Base-by-base conservation (phyloP, 1,140 invertebrate species). In the Drosophila sucinea region DNA sequence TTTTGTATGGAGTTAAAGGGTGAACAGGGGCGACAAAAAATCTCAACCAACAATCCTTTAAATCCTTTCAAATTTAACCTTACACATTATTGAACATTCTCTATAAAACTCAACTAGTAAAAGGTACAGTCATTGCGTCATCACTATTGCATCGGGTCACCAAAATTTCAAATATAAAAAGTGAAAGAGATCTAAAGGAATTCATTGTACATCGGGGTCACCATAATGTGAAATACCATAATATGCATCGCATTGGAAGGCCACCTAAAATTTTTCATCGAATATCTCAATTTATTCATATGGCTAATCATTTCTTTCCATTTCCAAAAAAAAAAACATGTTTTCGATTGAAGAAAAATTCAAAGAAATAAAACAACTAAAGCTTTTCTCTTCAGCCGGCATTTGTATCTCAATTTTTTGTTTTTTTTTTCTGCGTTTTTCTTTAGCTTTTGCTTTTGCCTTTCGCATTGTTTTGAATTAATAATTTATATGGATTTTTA, bases 401-500 rank as follows among this genome's bases (percentile, higher is more conserved):
- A 51, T 51, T 51, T 51, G 11, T 41, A 3, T 51, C 8, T 51
- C 44, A 17, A 17, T 17, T 56, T 54, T 74, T 64, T 60, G 32
- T 74, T 54, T 60, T 60, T 73, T 73, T 70, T 27, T 44, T 30
- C 47, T 70, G 44, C 29, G 29, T 44, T 32, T 60, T 23, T 23
- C 2, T 29, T 58, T 32, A 30, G 11, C 55, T 30, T 47, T 17
- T 29, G 35, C 56, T 66, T 62, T 25, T 30, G 56, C 33, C 56
- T 58, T 58, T 67, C 64, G 70, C 84, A 87, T 87, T 87, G 79
- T 86, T 87, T 86, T 83, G 79, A 87, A 87, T 87, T 89, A 87
- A 87, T 87, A 87, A 87, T 83, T 86, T 83, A 87, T 87, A 87
- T 79, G 79, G 83, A 67, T 80, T 87, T 87, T 87, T 87, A 73